Evolutionary conservation across 1,140 invertebrate species (phyloP), one percentile per base, ranked within the genome.

Genomic region (Plectrocnemia conspersa): DNA sequence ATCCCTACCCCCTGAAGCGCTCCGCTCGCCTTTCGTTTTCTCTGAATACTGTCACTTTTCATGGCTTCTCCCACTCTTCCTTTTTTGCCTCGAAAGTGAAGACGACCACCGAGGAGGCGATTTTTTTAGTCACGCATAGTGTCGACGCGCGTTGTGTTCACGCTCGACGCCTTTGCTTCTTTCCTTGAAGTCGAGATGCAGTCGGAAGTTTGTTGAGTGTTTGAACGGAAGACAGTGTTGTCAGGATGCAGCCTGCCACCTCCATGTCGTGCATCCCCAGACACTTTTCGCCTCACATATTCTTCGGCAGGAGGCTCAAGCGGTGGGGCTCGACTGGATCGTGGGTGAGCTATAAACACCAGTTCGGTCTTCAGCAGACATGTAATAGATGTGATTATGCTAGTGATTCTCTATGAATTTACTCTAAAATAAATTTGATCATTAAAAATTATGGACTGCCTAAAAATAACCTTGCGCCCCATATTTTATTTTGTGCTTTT

Each of bases 251-350:
- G 56, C 71, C 71, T 44, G 74, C 74, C 2, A 66, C 73, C 13
- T 76, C 74, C 11, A 70, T 76, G 27, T 75, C 74, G 29, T 76
- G 74, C 45, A 64, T 76, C 56, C 74, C 72, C 35, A 50, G 52
- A 55, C 59, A 61, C 27, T 61, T 61, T 25, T 61, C 59, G 24
- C 55, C 59, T 15, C 73, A 72, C 64, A 46, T 56, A 16, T 58
- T 58, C 24, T 81, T 82, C 65, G 79, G 79, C 33, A 77, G 80
- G 47, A 73, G 76, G 59, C 72, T 85, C 19, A 77, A 81, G 62
- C 70, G 83, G 65, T 85, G 83, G 83, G 79, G 81, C 27, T 83
- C 81, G 25, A 81, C 81, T 1, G 83, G 82, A 67, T 84, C 83
- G 53, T 85, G 83, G 83, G 83, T 85, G 76, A 74, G 46, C 32